A percentile compares a stretch with the other conserved stretches of the same genome.
Conservation (phyloP, 1,140 invertebrate genomes). For the Caenorhabditis latens region DNA sequence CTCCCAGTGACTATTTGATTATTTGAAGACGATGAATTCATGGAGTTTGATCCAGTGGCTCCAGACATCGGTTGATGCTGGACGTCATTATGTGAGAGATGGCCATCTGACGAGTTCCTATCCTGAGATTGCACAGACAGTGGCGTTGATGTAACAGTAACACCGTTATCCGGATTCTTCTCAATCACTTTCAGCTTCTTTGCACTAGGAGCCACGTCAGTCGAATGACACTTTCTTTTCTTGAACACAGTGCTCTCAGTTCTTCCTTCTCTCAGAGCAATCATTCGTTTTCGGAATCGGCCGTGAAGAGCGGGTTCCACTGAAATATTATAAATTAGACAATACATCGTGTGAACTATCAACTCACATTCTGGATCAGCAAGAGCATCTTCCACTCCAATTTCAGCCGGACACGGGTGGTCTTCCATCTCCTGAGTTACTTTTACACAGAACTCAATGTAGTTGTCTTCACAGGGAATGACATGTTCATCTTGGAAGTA, state of each 20-base stretch:
- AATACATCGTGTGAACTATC: background rate
- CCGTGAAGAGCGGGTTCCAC: constrained; percentile 40
- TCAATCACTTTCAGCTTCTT: background rate
- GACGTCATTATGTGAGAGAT: background rate
- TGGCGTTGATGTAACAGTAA: background rate
- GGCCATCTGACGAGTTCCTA: background rate
- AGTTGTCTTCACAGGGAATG: background rate
- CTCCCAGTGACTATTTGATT: too few species aligned
- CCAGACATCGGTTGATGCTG: too few species aligned
- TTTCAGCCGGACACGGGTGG: background rate
- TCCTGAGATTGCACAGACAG: background rate
- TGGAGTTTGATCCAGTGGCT: too few species aligned
- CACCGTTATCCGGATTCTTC: background rate
- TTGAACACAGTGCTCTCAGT: background rate
- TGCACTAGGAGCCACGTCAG: background rate
- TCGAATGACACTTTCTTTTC: background rate
- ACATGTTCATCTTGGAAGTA: background rate
- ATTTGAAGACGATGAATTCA: too few species aligned
- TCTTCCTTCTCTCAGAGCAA: background rate
- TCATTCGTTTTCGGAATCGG: constrained; percentile 2
- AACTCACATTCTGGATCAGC: background rate
- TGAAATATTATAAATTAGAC: background rate
- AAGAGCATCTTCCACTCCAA: background rate
- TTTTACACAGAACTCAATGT: background rate
- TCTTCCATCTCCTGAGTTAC: background rate